Evolutionary conservation across 2,113 vertebrate species (phyloP), one percentile per base, ranked within the genome.

Genomic region (Peromyscus californicus): DNA sequence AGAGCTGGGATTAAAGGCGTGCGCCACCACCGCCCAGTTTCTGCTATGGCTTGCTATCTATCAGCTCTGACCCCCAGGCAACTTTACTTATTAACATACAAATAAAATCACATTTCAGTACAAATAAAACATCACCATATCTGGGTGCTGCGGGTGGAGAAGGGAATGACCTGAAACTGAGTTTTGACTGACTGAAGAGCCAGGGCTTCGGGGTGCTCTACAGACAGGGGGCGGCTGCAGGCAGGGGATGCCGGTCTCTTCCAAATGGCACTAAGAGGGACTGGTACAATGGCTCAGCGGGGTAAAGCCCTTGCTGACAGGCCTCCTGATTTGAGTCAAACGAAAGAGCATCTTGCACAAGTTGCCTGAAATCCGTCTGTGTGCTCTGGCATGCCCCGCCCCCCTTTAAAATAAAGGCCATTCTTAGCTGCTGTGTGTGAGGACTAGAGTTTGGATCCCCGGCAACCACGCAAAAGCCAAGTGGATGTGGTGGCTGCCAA

Each of bases 151-250:
- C 84, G 29, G 31, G 70, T 5, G 45, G 59, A 70, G 80, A 39
- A 0, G 13, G 45, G 39, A 39, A 0, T 48, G 54, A 63, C 70
- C 42, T 59, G n/a, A 51, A 67, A 29, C 36, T 11, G 61, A 39
- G 51, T 67, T 7, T 3, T 7, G 36, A 59, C 2, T 17, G 29
- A 26, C 79, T 13, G 3, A 1, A 36, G 21, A 88, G 54, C 19
- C 80, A 45, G 59, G n/a, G 63, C 48, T 15, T 10, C 22, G 17
- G 54, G 36, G 15, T 54, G 76, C 36, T 45, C 51, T 22, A 63
- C 0, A 21, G 0, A 67, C 78, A n/a, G 0, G 0, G 3, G 31
- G 54, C 0, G 31, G 57, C 15, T 29, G 39, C 3, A 1, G 45
- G 39, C 3, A 1, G 45, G 3, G 45, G 24, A 57, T 26, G 31